Conservation (phyloP, 92 coral and sea anemone species). For the Desmophyllum pertusum region DNA sequence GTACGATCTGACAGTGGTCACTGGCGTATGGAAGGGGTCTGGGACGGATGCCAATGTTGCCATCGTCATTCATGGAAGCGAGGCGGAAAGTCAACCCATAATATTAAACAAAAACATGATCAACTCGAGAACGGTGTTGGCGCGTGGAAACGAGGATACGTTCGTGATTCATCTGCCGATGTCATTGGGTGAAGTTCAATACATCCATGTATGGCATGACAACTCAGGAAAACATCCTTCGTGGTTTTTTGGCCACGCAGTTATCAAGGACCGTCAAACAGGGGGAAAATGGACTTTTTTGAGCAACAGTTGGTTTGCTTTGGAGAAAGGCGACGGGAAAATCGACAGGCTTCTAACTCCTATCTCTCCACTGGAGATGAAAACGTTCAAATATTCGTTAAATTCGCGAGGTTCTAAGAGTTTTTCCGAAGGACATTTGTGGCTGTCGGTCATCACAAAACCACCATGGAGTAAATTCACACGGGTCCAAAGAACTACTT, state of each 20-base stretch:
- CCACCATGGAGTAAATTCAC: conserved; percentile 77
- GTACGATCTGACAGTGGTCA: conserved; percentile 65
- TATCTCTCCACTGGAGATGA: conserved; percentile 49
- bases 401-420: conserved; percentile 63
- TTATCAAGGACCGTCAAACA: conserved; percentile 47
- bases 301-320: conserved; percentile 73
- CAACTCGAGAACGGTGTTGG: conserved; percentile 57
- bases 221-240: conserved; percentile 75
- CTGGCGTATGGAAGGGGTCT: conserved; percentile 81
- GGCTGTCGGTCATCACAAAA: conserved; percentile 85
- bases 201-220: conserved; percentile 72
- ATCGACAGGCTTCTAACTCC: conserved; percentile 73
- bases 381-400: conserved; percentile 61
- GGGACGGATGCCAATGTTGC: conserved; percentile 85
- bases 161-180: conserved; percentile 66
- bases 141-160: conserved; percentile 74
- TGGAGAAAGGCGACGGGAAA: conserved; percentile 80
- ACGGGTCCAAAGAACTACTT: conserved; percentile 83
- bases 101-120: conserved; percentile 66
- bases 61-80: conserved; percentile 83
- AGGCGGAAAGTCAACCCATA: conserved; percentile 75
- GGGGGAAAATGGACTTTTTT: conserved; percentile 59
- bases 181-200: conserved; percentile 64
- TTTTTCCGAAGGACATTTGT: conserved; percentile 81
- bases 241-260: conserved; percentile 69